Base-by-base conservation (phyloP, 1,140 invertebrate genomes). In the Colletes latitarsis region DNA sequence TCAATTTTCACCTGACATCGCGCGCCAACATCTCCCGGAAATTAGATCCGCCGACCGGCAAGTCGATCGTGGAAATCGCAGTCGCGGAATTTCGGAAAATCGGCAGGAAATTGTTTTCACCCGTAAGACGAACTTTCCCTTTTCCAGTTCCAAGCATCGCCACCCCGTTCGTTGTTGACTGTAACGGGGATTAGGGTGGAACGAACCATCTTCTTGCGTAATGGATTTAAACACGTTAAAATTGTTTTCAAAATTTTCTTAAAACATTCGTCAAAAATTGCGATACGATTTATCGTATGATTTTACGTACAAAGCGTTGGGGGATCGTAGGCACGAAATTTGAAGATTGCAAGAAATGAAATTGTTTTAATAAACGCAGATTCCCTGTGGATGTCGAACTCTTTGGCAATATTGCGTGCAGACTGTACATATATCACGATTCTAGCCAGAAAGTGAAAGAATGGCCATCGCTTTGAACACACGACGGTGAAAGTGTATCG, bases 381-480 rank as follows among this genome's bases (percentile, higher is more conserved):
- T 10, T n/a, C 6, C 10, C 19, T 39, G 43, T 9, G 41, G 30
- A n/a, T 21, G 46, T 43, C 10, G 5, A 21, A 39, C 6, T 55
- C 62, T 77, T 30, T 17, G 10, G 49, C 68, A 21, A 72, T 78
- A 78, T 78, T 49, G 77, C 77, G 77, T 79, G 77, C 49, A 15
- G 21, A 55, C 43, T 8, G 60, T 66, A 43, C 77, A 73, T 79
- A 66, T 57, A 79, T 79, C 77, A 64, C 69, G 43, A 14, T 19
- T 41, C 49, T 30, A n/a, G 77, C 21, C 62, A 57, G 77, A 79
- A 79, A 79, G 77, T 79, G 77, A 79, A 79, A 79, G 77, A 79
- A 71, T 79, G 46, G 46, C 67, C 66, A 46, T 52, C 43, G 67
- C 17, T 30, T 14, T 6, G 60, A 30, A 17, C 67, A 60, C 60